Base-by-base conservation (phyloP, 2,797 vertebrate species). In the Peromyscus eremicus region DNA sequence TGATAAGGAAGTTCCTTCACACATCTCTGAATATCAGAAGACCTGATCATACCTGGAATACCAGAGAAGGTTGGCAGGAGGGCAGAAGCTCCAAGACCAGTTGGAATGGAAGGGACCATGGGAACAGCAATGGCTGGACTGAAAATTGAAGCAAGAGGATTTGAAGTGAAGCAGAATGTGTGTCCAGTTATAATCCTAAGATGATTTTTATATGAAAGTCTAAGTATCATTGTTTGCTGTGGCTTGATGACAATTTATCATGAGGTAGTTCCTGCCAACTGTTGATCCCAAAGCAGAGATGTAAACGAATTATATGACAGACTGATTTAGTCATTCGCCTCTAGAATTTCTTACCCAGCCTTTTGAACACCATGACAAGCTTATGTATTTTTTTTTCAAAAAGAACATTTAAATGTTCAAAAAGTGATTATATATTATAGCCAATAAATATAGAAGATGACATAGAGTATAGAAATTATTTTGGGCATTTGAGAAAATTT, bases 291-390 rank as follows among this genome's bases (percentile, higher is more conserved):
- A 91, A 52, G 25, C 37, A 60, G 37, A 82, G 71, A 73, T 60
- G 27, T 66, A 71, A 27, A n/a, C 5, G 32, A 19, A 91, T 81
- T 92, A 10, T 84, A 17, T 62, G 52, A 81, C 52, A 84, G 21
- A 87, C 6, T 40, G 29, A 95, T 43, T 60, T 81, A 77, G 64
- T 82, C 19, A 34, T 91, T 88, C 89, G 34, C 68, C 52, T 89
- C 40, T 77, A 75, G 46, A 55, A 79, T 57, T 86, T 93, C 80
- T 88, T 94, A 79, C 27, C 11, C 64, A 82, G 49, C 14, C 32
- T 94, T 94, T 71, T 85, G 32, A 91, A 75, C 89, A 37, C 64
- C 73, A 60, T 92, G 43, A 70, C 73, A 55, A 57, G 29, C 49
- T 91, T 86, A 89, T n/a, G 5, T 84, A 27, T 80, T 83, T 27